A percentile compares a stretch with the other conserved stretches of the same genome.
Evolutionary conservation across 2,888 invertebrate genomes (phyloP).

Genomic region (Adelognathus sp.): DNA sequence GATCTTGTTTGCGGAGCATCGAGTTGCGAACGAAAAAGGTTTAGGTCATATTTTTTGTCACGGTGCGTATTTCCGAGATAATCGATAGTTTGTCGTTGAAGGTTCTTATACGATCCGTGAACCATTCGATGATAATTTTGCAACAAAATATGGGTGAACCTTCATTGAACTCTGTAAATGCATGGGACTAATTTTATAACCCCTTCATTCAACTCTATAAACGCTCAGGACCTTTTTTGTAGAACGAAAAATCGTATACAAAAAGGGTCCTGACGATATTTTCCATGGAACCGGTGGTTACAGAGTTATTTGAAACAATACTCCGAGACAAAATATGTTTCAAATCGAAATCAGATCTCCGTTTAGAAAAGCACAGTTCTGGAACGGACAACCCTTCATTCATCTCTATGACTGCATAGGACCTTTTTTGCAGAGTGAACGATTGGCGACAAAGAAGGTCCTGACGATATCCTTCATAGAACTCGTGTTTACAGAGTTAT

Average conservation of each 20-base stretch:
- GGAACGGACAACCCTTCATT: no score
- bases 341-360: no score
- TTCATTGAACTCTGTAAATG: neutral
- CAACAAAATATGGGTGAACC: neutral
- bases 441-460: no score
- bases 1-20: neutral
- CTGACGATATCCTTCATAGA: neutral
- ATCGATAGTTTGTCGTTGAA: neutral
- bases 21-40: neutral
- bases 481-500: neutral
- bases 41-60: neutral
- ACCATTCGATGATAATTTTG: no score
- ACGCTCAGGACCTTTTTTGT: neutral
- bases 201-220: neutral
- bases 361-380: no score
- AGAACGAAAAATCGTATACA: neutral
- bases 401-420: no score
- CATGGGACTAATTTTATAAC: no score
- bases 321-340: no score
- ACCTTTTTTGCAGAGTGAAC: no score
- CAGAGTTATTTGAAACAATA: neutral
- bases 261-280: neutral
- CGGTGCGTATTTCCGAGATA: neutral
- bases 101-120: no score
- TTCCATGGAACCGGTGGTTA: neutral